These are phyloP conservation scores for Conus ventricosus DNA, from an alignment of 1,140 invertebrate genomes.

Conservation along the genomic window DNA sequence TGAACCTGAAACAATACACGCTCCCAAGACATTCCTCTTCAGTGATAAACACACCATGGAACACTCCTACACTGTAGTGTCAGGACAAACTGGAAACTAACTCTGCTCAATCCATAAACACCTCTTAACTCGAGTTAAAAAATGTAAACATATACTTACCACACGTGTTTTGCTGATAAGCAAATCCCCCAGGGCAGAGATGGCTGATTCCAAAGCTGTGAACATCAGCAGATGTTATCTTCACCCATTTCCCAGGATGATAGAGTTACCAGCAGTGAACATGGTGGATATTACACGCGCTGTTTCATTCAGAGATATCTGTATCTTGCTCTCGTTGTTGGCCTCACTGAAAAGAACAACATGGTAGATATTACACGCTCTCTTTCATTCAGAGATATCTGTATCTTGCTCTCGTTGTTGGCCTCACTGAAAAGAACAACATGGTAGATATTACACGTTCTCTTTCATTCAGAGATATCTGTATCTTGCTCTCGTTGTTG, in stretches of 20 bases:
- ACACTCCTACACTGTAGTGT: no score
- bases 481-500: not conserved
- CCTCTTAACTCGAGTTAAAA: no score
- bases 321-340: not conserved
- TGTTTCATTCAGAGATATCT: not conserved
- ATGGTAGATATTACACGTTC: not conserved
- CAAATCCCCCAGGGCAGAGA: slow-evolving; percentile 29
- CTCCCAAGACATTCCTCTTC: no score
- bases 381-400: not conserved
- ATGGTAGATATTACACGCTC: not conserved
- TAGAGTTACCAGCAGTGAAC: not conserved
- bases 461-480: not conserved
- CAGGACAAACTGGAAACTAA: no score
- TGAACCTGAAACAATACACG: no score
- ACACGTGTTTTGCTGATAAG: slow-evolving; percentile 15
- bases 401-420: not conserved
- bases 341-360: not conserved
- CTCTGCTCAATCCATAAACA: no score
- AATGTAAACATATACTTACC: slow-evolving; percentile 5
- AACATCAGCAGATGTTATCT: slow-evolving; percentile 1
- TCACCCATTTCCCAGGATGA: slow-evolving; percentile 19
- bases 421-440: slow-evolving; percentile 3
- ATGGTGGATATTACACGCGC: not conserved
- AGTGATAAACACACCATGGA: no score
- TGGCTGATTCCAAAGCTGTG: not conserved